A percentile compares a stretch with the other conserved stretches of the same genome.
Conservation (phyloP, 1,140 invertebrate species). For the Triops longicaudatus region DNA sequence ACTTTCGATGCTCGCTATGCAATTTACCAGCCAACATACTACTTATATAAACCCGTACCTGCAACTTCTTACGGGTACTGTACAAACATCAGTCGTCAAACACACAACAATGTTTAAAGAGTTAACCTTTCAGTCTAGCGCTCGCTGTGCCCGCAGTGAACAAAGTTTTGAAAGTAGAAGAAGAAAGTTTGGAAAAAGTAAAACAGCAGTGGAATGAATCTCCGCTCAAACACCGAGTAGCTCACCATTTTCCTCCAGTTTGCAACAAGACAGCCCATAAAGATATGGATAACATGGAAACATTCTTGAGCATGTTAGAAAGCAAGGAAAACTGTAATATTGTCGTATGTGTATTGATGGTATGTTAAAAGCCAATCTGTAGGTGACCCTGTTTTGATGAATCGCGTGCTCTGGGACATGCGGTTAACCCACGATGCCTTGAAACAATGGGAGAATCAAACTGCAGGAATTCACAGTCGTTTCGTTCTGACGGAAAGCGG, state of each 20-base stretch:
- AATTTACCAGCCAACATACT: neutral
- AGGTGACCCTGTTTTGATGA: constrained; percentile 16
- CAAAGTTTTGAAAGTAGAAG: neutral
- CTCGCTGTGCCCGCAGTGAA: neutral
- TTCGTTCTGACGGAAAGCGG: constrained; percentile 17
- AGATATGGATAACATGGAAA: neutral
- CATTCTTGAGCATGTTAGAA: neutral
- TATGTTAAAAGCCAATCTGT: neutral
- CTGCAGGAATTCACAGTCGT: neutral
- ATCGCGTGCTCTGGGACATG: constrained; percentile 19
- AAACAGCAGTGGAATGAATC: neutral
- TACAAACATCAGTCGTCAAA: neutral
- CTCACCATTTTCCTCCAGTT: neutral
- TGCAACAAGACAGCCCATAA: neutral
- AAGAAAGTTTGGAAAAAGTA: neutral
- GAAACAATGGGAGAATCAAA: constrained; percentile 13
- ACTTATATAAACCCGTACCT: neutral
- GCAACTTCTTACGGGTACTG: neutral
- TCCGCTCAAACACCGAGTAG: neutral
- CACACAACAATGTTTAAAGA: neutral
- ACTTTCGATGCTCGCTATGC: constrained; percentile 6
- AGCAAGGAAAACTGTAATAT: neutral
- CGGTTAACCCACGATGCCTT: constrained; percentile 15
- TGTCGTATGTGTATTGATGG: neutral
- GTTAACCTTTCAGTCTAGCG: neutral